Base-by-base conservation (phyloP, 2,797 vertebrate species). In the Cyclopterus lumpus region DNA sequence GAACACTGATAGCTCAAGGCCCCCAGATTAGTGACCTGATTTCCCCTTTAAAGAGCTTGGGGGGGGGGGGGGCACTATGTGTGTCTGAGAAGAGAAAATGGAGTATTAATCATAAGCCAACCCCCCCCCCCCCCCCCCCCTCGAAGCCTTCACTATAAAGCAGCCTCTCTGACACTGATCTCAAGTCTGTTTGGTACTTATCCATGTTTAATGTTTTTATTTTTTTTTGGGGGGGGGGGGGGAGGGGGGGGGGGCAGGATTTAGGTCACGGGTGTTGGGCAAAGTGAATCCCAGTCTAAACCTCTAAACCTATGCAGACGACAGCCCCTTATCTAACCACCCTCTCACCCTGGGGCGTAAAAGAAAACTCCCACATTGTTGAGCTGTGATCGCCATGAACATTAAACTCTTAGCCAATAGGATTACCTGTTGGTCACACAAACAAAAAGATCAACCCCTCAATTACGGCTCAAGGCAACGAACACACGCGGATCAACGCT, bases 11-110 rank as follows among this genome's bases (percentile, higher is more conserved):
- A 75, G 84, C 82, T 90, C 80, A 88, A 86, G 81, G 89, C 75
- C 82, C 34, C 76, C 77, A 93, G 93, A 94, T 93, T 92, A 93
- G 89, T 93, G 90, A 92, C 91, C 90, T 90, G 87, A 86, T 94
- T 93, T 87, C 71, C 75, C 75, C 86, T 70, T 80, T 90, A 88
- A 92, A 92, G 80, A 90, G 91, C 88, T 91, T 79, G 81, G 75
- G 85, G 82, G 74, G 71, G n/a, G n/a, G n/a, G n/a, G n/a, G n/a
- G n/a, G n/a, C n/a, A n/a, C n/a, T n/a, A n/a, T n/a, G 38, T 73
- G 57, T 67, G 40, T 80, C 32, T 85, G 62, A 83, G 60, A 85
- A 67, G 86, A 82, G 71, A 89, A 89, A 91, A 73, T 77, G 69
- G 84, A 68, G 86, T 88, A 90, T 90, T 92, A 91, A 89, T 88